Evolutionary conservation across 2,888 invertebrate species (phyloP).

Genomic region (Amphiduros pacificus): DNA sequence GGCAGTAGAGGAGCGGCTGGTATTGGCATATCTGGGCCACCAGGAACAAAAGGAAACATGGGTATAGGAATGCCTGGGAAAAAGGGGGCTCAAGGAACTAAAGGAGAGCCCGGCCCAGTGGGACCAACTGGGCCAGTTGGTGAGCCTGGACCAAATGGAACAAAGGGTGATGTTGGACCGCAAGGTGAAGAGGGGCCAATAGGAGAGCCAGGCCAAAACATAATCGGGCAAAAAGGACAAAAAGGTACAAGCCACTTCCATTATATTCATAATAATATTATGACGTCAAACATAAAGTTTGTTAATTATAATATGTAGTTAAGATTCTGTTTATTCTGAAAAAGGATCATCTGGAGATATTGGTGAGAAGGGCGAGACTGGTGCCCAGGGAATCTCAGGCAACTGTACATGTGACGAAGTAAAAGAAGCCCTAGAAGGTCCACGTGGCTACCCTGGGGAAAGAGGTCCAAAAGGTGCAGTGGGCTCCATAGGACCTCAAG

Average conservation of each 20-base stretch:
- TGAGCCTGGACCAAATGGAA: slow-evolving; percentile 12
- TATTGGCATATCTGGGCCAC: slow-evolving; percentile 4
- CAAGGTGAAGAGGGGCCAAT: slow-evolving; percentile 21
- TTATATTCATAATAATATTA: neutral
- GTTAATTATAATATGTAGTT: too few relatives aligned
- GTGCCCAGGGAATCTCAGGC: neutral
- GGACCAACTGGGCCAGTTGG: slow-evolving; percentile 6
- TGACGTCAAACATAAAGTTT: neutral
- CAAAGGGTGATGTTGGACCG: slow-evolving; percentile 3
- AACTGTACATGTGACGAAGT: neutral
- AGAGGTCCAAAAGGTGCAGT: slow-evolving; percentile 19
- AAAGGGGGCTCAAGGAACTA: neutral
- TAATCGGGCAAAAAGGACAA: slow-evolving; percentile 10
- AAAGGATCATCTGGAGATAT: too few relatives aligned
- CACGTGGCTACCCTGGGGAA: slow-evolving; percentile 1
- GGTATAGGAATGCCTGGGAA: slow-evolving; percentile 18
- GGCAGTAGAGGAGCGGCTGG: slow-evolving; percentile 35
- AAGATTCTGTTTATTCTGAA: too few relatives aligned
- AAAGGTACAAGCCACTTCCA: neutral
- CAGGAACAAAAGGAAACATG: slow-evolving; percentile 34
- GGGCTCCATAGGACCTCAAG: slow-evolving; percentile 1
- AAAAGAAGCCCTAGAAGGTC: slow-evolving; percentile 4
- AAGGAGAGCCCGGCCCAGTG: slow-evolving; percentile 4
- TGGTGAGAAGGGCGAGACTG: neutral
- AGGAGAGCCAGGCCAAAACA: slow-evolving; percentile 16